Conservation (phyloP, 2,888 invertebrate species). For the Loripinus fragilis region DNA sequence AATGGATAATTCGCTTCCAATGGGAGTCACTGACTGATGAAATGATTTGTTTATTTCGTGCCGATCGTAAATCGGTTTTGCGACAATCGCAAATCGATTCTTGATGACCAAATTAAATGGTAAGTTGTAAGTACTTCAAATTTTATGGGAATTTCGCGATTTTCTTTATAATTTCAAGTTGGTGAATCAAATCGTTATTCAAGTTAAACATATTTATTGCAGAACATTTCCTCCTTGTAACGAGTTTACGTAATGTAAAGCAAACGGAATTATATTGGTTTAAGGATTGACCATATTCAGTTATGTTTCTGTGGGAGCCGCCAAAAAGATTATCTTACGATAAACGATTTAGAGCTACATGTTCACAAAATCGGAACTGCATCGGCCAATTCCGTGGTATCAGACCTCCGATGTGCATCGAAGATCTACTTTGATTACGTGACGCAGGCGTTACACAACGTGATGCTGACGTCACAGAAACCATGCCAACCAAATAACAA, state of each 20-base stretch:
- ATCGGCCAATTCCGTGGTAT: too few relatives aligned
- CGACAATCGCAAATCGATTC: conserved; percentile 19
- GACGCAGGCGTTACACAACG: too few relatives aligned
- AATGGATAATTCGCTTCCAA: conserved; percentile 17
- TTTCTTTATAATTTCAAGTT: background rate
- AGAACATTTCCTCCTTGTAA: background rate
- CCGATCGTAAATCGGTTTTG: conserved; percentile 12
- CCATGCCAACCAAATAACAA: too few relatives aligned
- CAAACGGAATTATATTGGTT: background rate
- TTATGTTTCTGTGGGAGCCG: too few relatives aligned
- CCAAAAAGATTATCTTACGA: too few relatives aligned
- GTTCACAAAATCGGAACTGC: too few relatives aligned
- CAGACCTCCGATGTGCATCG: too few relatives aligned
- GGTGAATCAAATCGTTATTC: background rate
- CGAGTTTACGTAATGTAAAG: too few relatives aligned
- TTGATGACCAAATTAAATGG: conserved; percentile 15
- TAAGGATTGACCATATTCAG: background rate
- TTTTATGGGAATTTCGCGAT: conserved; percentile 9
- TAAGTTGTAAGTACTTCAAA: conserved; percentile 13
- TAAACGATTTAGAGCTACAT: too few relatives aligned
- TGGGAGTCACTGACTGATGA: conserved; percentile 10
- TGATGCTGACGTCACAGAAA: too few relatives aligned
- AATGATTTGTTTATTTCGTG: conserved; percentile 20
- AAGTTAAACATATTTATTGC: background rate
- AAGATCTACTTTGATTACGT: too few relatives aligned